Evolutionary conservation across 2,888 invertebrate species (phyloP).

Genomic region (Drosophila formosana): DNA sequence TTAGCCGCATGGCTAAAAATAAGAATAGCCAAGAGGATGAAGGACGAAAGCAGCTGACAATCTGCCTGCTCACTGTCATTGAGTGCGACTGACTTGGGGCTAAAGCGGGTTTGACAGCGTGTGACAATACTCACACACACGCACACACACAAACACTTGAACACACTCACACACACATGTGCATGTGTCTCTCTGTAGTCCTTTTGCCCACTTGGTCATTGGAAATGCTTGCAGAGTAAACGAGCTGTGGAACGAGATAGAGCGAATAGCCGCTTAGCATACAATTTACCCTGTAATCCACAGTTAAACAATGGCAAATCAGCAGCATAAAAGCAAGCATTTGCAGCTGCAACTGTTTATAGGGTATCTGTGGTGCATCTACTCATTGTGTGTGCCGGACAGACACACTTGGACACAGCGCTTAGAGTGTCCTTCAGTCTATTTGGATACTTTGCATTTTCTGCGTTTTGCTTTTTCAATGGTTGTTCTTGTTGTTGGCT

Average conservation of each 20-base stretch:
- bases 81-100: constrained; percentile 63
- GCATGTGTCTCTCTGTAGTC: constrained; percentile 10
- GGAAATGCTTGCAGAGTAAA: constrained; percentile 12
- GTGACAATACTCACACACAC: constrained; percentile 62
- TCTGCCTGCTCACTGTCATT: constrained; percentile 54
- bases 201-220: neutral
- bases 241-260: constrained; percentile 17
- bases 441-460: constrained; percentile 79
- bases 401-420: constrained; percentile 69
- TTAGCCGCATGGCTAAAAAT: constrained; percentile 75
- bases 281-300: constrained; percentile 34
- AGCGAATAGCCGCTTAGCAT: constrained; percentile 56
- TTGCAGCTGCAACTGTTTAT: neutral
- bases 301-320: neutral
- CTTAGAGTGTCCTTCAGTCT: constrained; percentile 79
- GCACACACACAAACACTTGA: constrained; percentile 39
- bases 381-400: neutral
- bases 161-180: constrained; percentile 26
- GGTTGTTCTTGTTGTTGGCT: constrained; percentile 46
- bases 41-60: constrained; percentile 25
- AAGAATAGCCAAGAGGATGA: constrained; percentile 46
- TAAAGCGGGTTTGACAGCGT: constrained; percentile 70
- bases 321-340: neutral
- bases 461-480: constrained; percentile 56
- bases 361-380: constrained; percentile 23